phyloP scores from a whole-genome alignment of 2,113 vertebrate genomes.

The Okapia johnstoni region DNA sequence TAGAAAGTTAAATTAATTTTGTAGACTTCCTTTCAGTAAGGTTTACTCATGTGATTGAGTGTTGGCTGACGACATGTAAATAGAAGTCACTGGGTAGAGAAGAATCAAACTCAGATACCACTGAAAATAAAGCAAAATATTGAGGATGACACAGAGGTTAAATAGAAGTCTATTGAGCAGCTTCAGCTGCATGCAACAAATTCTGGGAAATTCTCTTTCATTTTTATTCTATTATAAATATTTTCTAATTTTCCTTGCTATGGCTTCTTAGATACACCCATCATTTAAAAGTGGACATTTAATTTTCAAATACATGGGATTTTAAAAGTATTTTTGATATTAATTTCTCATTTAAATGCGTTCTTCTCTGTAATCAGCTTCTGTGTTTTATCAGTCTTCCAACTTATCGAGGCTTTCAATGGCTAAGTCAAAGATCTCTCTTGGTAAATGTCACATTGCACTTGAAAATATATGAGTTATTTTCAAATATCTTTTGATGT shows the following conservation, averaged over 20 bases:
- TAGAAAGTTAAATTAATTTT: not conserved
- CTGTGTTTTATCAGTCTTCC: not conserved
- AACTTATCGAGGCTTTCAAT: not conserved
- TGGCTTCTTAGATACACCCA: not conserved
- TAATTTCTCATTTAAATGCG: not conserved
- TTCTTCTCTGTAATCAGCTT: not conserved
- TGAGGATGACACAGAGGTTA: not conserved
- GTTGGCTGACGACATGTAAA: not conserved
- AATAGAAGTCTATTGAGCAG: not conserved
- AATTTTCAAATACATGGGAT: not conserved
- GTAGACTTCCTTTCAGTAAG: not conserved
- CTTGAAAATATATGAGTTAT: not conserved
- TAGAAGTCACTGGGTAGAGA: not conserved
- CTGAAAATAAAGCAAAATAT: not conserved
- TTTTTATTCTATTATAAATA: not conserved
- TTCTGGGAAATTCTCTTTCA: not conserved
- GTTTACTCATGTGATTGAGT: not conserved
- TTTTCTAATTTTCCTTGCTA: not conserved
- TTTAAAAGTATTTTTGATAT: not conserved
- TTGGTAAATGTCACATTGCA: not conserved
- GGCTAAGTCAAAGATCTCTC: not conserved
- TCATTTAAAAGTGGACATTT: not conserved
- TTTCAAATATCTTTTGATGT: not conserved
- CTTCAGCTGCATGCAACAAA: not conserved
- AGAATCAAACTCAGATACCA: not conserved